These are phyloP conservation scores for Erinaceus europaeus DNA, from an alignment of 2,113 vertebrate genomes.

Conservation along the genomic window DNA sequence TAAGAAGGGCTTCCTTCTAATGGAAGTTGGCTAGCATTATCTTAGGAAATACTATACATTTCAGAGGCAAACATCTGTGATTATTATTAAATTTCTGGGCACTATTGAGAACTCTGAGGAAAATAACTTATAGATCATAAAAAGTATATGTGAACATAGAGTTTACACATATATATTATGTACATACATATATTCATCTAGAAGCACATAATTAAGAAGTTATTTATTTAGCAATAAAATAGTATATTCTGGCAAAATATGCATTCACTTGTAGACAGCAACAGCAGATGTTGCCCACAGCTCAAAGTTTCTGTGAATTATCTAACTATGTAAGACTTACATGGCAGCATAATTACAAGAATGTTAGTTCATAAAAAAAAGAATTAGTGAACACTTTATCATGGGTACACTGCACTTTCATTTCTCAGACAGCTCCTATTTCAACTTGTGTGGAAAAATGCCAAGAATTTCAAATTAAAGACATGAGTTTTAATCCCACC, in stretches of 20 bases:
- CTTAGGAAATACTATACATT: not conserved
- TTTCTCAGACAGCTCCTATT: not conserved
- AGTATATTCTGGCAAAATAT: constrained; percentile 22
- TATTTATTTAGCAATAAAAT: constrained; percentile 28
- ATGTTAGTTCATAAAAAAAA: constrained; percentile 5
- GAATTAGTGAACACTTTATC: not conserved
- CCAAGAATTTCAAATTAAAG: not conserved
- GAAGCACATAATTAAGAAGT: not conserved
- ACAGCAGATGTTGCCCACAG: constrained; percentile 15
- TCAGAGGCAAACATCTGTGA: not conserved
- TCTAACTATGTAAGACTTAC: not conserved
- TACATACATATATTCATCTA: not conserved
- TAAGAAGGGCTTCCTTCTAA: not conserved
- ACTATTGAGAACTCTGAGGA: constrained; percentile 18
- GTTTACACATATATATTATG: not conserved
- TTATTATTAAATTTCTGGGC: constrained; percentile 26
- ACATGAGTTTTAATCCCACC: not conserved
- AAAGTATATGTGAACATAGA: not conserved
- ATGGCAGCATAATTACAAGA: constrained; percentile 11
- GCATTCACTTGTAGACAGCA: constrained; percentile 37
- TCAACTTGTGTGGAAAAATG: not conserved
- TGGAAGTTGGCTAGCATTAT: not conserved
- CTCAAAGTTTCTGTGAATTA: constrained; percentile 29
- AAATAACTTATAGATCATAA: constrained; percentile 15
- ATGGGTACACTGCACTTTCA: not conserved